Percentiles rank a stretch among this genome's conserved stretches.
phyloP scores from a whole-genome alignment of 2,888 invertebrate species.

The Temnothorax unifasciatus region DNA sequence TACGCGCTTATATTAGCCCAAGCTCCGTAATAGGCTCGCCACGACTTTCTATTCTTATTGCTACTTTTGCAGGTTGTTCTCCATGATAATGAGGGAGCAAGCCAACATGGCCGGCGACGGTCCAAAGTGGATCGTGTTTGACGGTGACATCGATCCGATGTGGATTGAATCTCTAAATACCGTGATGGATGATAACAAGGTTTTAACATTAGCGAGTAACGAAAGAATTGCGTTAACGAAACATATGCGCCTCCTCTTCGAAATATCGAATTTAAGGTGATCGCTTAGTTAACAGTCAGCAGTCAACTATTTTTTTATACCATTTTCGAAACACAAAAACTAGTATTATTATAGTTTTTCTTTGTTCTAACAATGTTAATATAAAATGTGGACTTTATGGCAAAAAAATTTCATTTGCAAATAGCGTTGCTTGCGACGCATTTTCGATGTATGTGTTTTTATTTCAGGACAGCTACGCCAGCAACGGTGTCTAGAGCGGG shows the following conservation, averaged over 20 bases:
- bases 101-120: constrained; percentile 95
- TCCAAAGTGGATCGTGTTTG: constrained; percentile 97
- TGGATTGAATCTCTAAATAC: constrained; percentile 99
- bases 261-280: constrained; percentile 92
- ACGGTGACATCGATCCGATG: constrained; percentile 99
- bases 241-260: constrained; percentile 96
- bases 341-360: background rate
- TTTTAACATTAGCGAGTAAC: constrained; percentile 96
- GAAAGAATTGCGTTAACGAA: constrained; percentile 97
- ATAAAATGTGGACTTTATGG: background rate
- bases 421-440: background rate
- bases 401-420: background rate
- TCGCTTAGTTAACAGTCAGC: background rate
- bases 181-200: constrained; percentile 99
- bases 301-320: background rate
- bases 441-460: background rate
- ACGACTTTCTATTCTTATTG: constrained; percentile 53
- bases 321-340: background rate
- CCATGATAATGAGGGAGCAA: constrained; percentile 97
- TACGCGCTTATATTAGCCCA: constrained; percentile 30
- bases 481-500: constrained; percentile 98
- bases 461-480: constrained; percentile 94
- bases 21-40: constrained; percentile 25
- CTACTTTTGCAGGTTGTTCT: constrained; percentile 91
- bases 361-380: background rate